Evolutionary conservation across 2,888 invertebrate species (phyloP).

Genomic region (Griposia aprilina): DNA sequence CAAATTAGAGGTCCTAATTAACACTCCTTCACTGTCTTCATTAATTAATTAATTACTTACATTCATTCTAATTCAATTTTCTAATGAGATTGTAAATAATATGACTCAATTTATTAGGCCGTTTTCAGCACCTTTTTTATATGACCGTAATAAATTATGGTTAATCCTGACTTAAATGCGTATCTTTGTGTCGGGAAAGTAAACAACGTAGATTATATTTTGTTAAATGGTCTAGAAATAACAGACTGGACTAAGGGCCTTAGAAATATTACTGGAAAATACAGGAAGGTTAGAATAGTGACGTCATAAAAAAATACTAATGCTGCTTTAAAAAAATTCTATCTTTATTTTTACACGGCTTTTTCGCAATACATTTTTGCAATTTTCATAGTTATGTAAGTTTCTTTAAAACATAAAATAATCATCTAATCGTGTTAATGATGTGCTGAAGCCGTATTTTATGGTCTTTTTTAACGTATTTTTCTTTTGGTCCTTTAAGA

Average conservation of each 20-base stretch:
- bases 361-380: too few relatives aligned
- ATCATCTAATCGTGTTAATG: neutral
- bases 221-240: slow-evolving; percentile 62
- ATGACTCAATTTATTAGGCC: slow-evolving; percentile 57
- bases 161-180: slow-evolving; percentile 69
- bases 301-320: too few relatives aligned
- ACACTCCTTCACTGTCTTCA: slow-evolving; percentile 22
- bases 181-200: slow-evolving; percentile 63
- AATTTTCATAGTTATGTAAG: too few relatives aligned
- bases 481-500: neutral
- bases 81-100: slow-evolving; percentile 67
- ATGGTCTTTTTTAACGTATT: neutral
- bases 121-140: slow-evolving; percentile 70
- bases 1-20: slow-evolving; percentile 15
- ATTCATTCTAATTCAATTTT: slow-evolving; percentile 64
- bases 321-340: too few relatives aligned
- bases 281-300: too few relatives aligned
- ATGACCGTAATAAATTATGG: slow-evolving; percentile 71
- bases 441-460: slow-evolving; percentile 17
- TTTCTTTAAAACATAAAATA: too few relatives aligned
- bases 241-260: slow-evolving; percentile 37
- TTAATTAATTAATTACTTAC: slow-evolving; percentile 58
- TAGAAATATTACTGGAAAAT: slow-evolving; percentile 32
- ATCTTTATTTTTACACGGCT: too few relatives aligned
- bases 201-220: slow-evolving; percentile 64